Conservation (phyloP, 2,113 vertebrate genomes). For the Xiphorhynchus elegans region DNA sequence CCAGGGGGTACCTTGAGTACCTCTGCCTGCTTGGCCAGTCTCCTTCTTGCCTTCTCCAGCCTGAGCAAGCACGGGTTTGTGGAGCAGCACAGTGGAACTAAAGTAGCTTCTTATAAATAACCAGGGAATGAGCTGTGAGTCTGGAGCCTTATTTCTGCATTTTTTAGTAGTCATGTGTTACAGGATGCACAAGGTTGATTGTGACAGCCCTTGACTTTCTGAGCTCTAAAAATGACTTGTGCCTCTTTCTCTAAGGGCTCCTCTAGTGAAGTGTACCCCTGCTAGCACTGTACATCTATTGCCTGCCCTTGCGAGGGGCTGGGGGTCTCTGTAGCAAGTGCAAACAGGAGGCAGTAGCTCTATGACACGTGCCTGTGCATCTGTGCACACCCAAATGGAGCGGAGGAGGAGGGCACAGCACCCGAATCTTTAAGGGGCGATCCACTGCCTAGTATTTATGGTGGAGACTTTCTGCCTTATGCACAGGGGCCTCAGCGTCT, state of each 20-base stretch:
- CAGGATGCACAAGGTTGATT: not conserved
- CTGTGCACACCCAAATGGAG: not conserved
- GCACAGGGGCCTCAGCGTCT: fast-evolving
- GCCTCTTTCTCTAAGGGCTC: not conserved
- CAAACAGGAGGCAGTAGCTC: fast-evolving
- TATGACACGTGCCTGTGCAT: fast-evolving
- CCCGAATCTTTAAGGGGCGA: too few species aligned
- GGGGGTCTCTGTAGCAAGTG: not conserved
- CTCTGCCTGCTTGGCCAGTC: not conserved
- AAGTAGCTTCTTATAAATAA: not conserved
- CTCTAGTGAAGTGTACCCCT: fast-evolving
- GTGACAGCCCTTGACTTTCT: fast-evolving
- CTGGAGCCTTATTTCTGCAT: not conserved
- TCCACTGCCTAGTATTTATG: not conserved
- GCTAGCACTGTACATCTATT: fast-evolving
- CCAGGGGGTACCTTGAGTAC: fast-evolving
- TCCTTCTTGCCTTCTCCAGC: not conserved
- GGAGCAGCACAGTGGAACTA: not conserved
- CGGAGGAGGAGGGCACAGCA: not conserved
- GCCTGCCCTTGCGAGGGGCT: fast-evolving
- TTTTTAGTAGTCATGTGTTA: not conserved
- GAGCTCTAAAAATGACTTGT: not conserved
- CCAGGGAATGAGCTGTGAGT: not conserved
- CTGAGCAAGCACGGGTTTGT: not conserved
- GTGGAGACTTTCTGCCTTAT: not conserved